Evolutionary conservation across 2,797 vertebrate genomes (phyloP), one percentile per base, ranked within the genome.

Genomic region (Diplodus sargus): DNA sequence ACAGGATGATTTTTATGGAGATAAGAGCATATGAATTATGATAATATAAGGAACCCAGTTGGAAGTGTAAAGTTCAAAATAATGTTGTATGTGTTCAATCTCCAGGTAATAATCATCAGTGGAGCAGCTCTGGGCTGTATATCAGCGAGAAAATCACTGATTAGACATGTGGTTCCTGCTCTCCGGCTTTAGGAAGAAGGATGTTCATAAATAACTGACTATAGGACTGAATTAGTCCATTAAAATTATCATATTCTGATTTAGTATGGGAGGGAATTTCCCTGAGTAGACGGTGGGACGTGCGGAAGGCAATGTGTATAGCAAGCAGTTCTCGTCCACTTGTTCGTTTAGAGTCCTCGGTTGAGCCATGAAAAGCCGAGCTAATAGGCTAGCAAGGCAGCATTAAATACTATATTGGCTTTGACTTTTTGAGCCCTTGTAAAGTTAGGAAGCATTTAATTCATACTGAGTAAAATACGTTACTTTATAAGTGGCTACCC

Each of bases 1-100:
- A 56, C 53, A 4, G 66, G 49, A 12, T 57, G 72, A 81, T 85
- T 76, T 76, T 83, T 64, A 80, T 78, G 47, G 54, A 66, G 69
- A 76, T 77, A 81, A 69, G 61, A 75, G 68, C 52, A 68, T 13
- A 72, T 81, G n/a, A 81, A 75, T 84, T 85, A 85, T 74, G 79
- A 56, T 76, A 72, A 82, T 85, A 53, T 78, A 56, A 84, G 83
- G 47, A 85, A 77, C 48, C 56, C 53, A n/a, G 65, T 67, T 69
- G 56, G 66, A 63, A 70, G 62, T 39, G 74, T 76, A 77, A 77
- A 82, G 84, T 88, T 89, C 74, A 88, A 84, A 88, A 85, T 81
- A 86, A 85, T 85, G 81, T 79, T 82, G 79, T 82, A 56, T 78
- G 77, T 84, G 76, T 70, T 81, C 67, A 82, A 62, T 83, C 80